Evolutionary conservation across 2,113 vertebrate species (phyloP), one percentile per base, ranked within the genome.

Genomic region (Pogonocichla stellata): DNA sequence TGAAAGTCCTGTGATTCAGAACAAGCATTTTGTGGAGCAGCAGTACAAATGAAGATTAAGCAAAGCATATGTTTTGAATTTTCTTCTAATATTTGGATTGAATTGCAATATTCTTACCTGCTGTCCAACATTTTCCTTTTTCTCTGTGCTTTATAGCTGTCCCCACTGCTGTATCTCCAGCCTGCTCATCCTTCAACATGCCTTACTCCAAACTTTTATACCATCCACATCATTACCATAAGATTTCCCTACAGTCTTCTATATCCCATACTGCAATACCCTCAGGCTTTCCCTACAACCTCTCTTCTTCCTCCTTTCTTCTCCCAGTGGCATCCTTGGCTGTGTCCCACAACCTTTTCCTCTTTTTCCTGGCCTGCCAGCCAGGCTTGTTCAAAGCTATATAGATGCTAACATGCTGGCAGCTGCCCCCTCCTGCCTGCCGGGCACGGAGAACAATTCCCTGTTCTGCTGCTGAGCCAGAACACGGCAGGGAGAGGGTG

Each of bases 171-270:
- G 0, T 58, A 79, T 72, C 33, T 86, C 40, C 31, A 90, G 54
- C 54, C 45, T 51, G 24, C 19, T 4, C 12, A 66, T 47, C 33
- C 36, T 86, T 31, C 48, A 82, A 9, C 26, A 75, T 54, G 43
- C 38, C 14, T 66, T 60, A 67, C 29, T 75, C 19, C 36, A 77
- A 86, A 71, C 26, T 18, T 86, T 75, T 67, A 79, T 9, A 12
- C 5, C 33, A 29, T 2, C 4, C 18, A 71, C 34, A 13, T 34
- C 36, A 67, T 47, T 4, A 1, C n/a, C 2, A 1, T 29, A 57
- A 60, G 25, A 53, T 80, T 75, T 90, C 38, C 48, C 25, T 62
- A 40, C 25, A 71, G 24, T 66, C 20, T 36, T 45, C 22, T 38
- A 47, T 12, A 29, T 47, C 33, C 20, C 33, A 14, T 23, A 23